A percentile compares a stretch with the other conserved stretches of the same genome.
These are phyloP conservation scores for Ctena decussata DNA, from an alignment of 2,888 invertebrate genomes.

Conservation along the genomic window DNA sequence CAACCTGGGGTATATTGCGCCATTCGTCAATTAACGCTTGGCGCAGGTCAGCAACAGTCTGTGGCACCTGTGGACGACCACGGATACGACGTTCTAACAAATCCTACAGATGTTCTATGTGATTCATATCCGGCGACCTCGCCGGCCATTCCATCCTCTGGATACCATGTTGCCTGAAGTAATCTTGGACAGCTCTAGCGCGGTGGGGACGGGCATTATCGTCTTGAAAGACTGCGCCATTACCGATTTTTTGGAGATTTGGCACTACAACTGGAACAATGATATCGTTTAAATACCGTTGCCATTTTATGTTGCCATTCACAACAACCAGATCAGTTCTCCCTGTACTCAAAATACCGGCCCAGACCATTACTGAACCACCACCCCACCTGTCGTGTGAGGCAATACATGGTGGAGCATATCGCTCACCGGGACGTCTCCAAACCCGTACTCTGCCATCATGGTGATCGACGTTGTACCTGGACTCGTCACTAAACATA, in stretches of 20 bases:
- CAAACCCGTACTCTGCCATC: too few relatives aligned
- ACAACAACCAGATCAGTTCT: too few relatives aligned
- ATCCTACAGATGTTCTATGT: too few relatives aligned
- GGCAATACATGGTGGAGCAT: background rate
- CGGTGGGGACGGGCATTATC: slow-evolving; percentile 24
- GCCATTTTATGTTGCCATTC: too few relatives aligned
- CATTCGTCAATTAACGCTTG: background rate
- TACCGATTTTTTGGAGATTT: background rate
- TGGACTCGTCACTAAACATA: too few relatives aligned
- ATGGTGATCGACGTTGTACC: too few relatives aligned
- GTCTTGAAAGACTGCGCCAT: slow-evolving; percentile 3
- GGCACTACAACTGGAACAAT: background rate
- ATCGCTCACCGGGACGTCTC: background rate
- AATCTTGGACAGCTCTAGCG: background rate
- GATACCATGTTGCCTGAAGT: slow-evolving; percentile 18
- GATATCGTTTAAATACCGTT: background rate
- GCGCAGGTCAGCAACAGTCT: background rate
- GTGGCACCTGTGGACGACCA: background rate
- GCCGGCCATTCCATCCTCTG: slow-evolving; percentile 16
- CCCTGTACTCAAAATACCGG: too few relatives aligned
- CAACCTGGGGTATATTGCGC: background rate
- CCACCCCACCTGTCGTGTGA: background rate
- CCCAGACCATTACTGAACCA: too few relatives aligned
- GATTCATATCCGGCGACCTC: too few relatives aligned
- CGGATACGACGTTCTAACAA: background rate